These are phyloP conservation scores for Champsocephalus gunnari DNA, from an alignment of 2,797 vertebrate genomes.

Conservation along the genomic window DNA sequence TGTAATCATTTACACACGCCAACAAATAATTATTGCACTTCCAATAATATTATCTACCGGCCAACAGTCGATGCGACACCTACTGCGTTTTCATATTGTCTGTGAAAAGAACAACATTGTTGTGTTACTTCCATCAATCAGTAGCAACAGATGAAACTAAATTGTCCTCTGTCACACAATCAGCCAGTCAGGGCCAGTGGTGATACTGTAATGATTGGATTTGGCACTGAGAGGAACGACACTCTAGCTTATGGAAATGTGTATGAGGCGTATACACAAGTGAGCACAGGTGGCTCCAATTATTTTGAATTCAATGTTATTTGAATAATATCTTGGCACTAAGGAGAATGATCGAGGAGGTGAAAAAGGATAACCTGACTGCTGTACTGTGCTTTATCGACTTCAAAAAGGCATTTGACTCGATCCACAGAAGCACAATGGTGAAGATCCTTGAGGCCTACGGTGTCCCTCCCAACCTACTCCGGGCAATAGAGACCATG, in stretches of 20 bases:
- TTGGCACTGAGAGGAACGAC: conserved; percentile 31
- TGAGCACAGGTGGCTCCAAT: conserved; percentile 38
- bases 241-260: conserved; percentile 24
- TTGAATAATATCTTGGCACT: neutral
- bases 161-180: conserved; percentile 34
- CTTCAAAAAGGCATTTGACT: no score
- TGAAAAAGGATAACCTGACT: no score
- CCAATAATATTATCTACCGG: conserved; percentile 38
- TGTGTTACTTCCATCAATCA: conserved; percentile 43
- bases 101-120: conserved; percentile 38
- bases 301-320: conserved; percentile 20
- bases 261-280: conserved; percentile 13
- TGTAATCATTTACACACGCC: conserved; percentile 33
- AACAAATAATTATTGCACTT: conserved; percentile 36
- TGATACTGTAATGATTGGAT: conserved; percentile 44
- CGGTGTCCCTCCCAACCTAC: no score
- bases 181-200: conserved; percentile 16
- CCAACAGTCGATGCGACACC: conserved; percentile 6
- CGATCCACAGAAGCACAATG: no score
- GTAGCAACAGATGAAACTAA: conserved; percentile 17
- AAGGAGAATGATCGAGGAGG: no score
- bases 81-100: conserved; percentile 32
- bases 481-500: no score
- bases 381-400: no score
- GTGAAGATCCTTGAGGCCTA: no score